Percentiles rank a stretch among this genome's conserved stretches.
Conservation (phyloP, 1,140 invertebrate species). For the Paracyclopina nana region DNA sequence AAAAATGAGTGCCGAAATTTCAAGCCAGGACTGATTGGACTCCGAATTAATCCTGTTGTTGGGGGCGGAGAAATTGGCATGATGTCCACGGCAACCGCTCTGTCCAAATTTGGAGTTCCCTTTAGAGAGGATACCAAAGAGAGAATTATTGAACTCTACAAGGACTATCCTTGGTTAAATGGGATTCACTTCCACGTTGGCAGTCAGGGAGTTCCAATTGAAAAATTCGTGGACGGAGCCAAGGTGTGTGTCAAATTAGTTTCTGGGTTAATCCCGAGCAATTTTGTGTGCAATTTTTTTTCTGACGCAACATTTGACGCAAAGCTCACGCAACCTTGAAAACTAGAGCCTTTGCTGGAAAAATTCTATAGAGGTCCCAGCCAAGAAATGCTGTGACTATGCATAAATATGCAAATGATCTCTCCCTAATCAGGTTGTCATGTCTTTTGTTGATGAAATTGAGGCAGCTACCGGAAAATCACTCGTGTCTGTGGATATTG, state of each 20-base stretch:
- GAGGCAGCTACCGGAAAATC: neutral
- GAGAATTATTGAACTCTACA: conserved; percentile 3
- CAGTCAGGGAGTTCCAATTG: conserved; percentile 13
- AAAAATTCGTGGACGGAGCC: conserved; percentile 8
- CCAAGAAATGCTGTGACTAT: no score
- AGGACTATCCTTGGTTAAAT: conserved; percentile 8
- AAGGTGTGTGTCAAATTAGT: neutral
- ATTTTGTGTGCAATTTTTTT: no score
- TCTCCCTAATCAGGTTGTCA: conserved; percentile 5
- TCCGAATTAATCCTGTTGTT: conserved; percentile 13
- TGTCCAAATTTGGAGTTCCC: conserved; percentile 14
- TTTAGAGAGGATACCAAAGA: conserved; percentile 5
- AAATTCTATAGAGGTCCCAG: no score
- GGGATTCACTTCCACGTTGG: conserved; percentile 16
- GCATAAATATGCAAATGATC: no score
- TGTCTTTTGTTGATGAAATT: conserved; percentile 10
- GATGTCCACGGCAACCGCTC: conserved; percentile 3
- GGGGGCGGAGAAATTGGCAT: conserved; percentile 13
- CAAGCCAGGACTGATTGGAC: neutral
- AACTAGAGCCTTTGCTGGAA: no score
- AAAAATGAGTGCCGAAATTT: neutral
- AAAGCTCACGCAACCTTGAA: no score
- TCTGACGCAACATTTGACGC: no score
- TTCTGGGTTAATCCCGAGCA: no score
- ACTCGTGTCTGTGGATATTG: conserved; percentile 11